These are phyloP conservation scores for Sylvicola fuscatus DNA, from an alignment of 2,888 invertebrate species.

Conservation along the genomic window DNA sequence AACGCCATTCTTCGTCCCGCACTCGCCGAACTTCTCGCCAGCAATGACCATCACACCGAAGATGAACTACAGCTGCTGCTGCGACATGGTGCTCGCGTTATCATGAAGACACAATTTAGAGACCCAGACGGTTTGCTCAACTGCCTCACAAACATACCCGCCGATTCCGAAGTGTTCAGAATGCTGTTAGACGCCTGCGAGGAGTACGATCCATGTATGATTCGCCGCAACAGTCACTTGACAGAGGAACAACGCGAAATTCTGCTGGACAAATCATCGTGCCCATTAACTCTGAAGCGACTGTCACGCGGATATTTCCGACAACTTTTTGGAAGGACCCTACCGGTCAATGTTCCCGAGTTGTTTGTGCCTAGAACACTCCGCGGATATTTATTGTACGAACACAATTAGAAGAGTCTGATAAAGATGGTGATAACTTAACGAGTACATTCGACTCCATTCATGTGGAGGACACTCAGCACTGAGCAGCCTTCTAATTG, in stretches of 20 bases:
- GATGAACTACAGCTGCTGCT: slow-evolving; percentile 48
- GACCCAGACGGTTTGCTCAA: slow-evolving; percentile 70
- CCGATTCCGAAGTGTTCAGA: slow-evolving; percentile 34
- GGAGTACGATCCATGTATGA: slow-evolving; percentile 60
- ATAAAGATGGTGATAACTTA: neutral
- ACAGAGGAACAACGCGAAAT: slow-evolving; percentile 40
- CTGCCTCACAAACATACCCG: slow-evolving; percentile 43
- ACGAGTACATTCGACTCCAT: too few relatives aligned
- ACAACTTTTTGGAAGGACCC: slow-evolving; percentile 7
- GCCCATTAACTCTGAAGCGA: slow-evolving; percentile 42
- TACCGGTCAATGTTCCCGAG: slow-evolving; percentile 8
- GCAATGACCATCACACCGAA: slow-evolving; percentile 43
- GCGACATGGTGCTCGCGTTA: slow-evolving; percentile 53
- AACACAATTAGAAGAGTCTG: slow-evolving; percentile 5
- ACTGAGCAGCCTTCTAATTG: too few relatives aligned
- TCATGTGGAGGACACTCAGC: too few relatives aligned
- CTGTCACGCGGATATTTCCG: slow-evolving; percentile 19
- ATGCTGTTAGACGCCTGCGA: slow-evolving; percentile 53
- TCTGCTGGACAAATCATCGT: slow-evolving; percentile 41
- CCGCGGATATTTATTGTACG: slow-evolving; percentile 9
- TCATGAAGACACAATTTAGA: slow-evolving; percentile 62
- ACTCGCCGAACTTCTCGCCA: slow-evolving; percentile 62
- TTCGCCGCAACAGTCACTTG: slow-evolving; percentile 45
- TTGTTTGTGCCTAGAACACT: slow-evolving; percentile 8
- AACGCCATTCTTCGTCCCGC: slow-evolving; percentile 46